Conservation (phyloP, 2,797 vertebrate genomes). For the Melanotaenia parkinsoni region DNA sequence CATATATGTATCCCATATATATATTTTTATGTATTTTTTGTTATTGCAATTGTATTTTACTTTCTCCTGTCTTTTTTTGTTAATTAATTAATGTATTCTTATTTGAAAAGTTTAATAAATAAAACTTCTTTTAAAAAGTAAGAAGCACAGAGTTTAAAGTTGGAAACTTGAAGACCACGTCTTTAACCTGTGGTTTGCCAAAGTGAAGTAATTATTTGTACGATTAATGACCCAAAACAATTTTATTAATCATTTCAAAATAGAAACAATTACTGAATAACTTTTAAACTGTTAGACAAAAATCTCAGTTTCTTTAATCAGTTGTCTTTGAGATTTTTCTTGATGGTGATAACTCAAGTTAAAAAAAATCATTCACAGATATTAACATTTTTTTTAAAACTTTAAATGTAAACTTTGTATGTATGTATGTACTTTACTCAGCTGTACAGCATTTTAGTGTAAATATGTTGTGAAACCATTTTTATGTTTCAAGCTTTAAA, state of each 20-base stretch:
- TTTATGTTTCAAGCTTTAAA: slow-evolving; percentile 30
- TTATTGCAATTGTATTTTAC: no score
- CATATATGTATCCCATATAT: no score
- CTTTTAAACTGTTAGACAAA: no score
- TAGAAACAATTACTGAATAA: background rate
- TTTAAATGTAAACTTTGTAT: no score
- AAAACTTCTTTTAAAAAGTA: no score
- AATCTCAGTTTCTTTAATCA: background rate
- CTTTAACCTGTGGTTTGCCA: background rate
- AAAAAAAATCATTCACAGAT: background rate
- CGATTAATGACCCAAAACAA: background rate
- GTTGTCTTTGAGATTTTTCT: background rate
- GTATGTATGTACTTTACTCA: background rate
- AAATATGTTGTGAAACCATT: slow-evolving; percentile 45
- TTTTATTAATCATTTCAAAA: background rate
- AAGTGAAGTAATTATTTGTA: background rate
- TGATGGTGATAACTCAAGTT: background rate
- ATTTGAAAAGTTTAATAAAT: no score
- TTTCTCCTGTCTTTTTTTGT: no score
- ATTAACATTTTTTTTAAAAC: background rate
- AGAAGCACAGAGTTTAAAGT: no score
- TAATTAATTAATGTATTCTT: no score
- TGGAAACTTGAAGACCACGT: no score
- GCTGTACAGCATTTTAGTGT: slow-evolving; percentile 23
- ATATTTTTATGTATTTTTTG: no score